Base-by-base conservation (phyloP, 2,113 vertebrate genomes). In the Vulpes ferrilata region DNA sequence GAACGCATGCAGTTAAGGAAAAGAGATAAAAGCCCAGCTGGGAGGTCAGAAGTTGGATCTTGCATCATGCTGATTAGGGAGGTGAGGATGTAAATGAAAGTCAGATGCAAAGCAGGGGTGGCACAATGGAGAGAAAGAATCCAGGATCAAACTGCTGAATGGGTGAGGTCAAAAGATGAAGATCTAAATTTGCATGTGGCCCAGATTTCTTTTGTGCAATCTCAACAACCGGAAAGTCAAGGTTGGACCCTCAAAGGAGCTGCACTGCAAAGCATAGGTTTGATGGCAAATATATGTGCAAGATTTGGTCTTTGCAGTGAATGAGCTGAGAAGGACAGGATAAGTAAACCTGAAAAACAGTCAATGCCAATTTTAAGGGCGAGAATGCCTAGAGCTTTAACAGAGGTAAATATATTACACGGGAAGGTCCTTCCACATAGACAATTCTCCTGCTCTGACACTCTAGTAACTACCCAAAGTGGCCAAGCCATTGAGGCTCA, bases 81-180 rank as follows among this genome's bases (percentile, higher is more conserved):
- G 59, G 4, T 38, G 32, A 91, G 55, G 1, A 43, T 10, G 11
- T 35, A 71, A 92, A 88, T 82, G 38, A 64, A 93, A 94, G 83
- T 96, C 88, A 88, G 89, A 64, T 73, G 76, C 32, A 84, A 92
- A 93, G 19, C 74, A 73, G 35, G 48, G 35, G 48, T 53, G 57
- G 57, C 51, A 64, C 69, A 35, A 65, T 23, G 55, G 23, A 89
- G 9, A 87, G 55, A 85, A 60, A 62, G 43, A 92, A 43, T 57
- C 43, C 73, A 57, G 38, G 25, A 81, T 92, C 35, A 87, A 81
- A 97, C 23, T 96, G 86, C 95, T 97, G 90, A 93, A 43, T 93
- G 57, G n/a, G 27, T 74, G 30, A 64, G 74, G 51, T 93, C 93
- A 83, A 71, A 80, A 25, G 30, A 74, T 55, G 64, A 81, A 53